Evolutionary conservation across 2,888 invertebrate species (phyloP), one percentile per base, ranked within the genome.

Genomic region (Hirudinaria manillensis): DNA sequence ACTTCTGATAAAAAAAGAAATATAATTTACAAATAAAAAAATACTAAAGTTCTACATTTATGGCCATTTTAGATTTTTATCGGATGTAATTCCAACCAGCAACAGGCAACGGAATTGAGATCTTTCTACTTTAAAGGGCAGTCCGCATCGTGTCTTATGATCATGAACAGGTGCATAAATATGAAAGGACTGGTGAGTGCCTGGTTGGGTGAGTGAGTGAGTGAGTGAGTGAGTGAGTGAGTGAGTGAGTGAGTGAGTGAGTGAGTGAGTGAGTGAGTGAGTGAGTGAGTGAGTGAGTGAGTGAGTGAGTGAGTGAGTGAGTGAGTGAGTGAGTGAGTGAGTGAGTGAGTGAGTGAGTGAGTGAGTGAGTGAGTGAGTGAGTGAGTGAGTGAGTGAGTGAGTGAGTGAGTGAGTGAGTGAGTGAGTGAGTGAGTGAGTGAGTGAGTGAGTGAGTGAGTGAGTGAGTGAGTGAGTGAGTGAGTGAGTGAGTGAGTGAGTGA

Each of bases 311-410:
- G 72, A 72, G 72, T 72, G 72, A 72, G 72, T 72, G 72, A 72
- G 56, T 56, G 72, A 72, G 72, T 72, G 72, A 72, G 72, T 72
- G 72, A 72, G 72, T 72, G 72, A 72, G 72, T 72, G 72, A 72
- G 72, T 72, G 72, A 72, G 72, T 72, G 72, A 72, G 72, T 72
- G 72, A 72, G 72, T 72, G 72, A 72, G 72, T 72, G 72, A 72
- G 56, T 72, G 72, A 72, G 72, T 74, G 74, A 74, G 74, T 74
- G 74, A 74, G 74, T 74, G 74, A 74, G 74, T 74, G 74, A 74
- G 74, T 74, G 66, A 74, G 66, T 71, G 51, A 45, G 55, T 56
- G 72, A 51, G 55, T 72, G 55, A 51, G 56, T 53, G 27, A 19
- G 51, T 71, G 51, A 36, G 71, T 71, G 51, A 36, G 71, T 71